Evolutionary conservation across 2,113 vertebrate species (phyloP), one percentile per base, ranked within the genome.

Genomic region (Probosciger aterrimus): DNA sequence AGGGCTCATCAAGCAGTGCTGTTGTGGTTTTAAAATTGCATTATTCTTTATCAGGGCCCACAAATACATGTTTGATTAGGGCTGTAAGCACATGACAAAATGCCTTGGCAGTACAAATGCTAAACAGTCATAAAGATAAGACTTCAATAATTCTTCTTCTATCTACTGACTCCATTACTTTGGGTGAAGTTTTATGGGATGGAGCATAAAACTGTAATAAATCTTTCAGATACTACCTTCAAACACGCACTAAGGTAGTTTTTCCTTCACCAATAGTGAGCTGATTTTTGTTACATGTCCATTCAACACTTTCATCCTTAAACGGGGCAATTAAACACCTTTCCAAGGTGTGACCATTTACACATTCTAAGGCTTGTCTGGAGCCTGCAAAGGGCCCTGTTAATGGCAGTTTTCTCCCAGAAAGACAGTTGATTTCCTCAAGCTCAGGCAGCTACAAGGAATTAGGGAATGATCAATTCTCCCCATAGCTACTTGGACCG

Each of bases 1-100:
- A 64, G 6, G 41, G 43, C 18, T 92, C 82, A 79, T 57, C 47
- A 71, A 86, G 47, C 59, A 68, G 25, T 35, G n/a, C 65, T 62
- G 49, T 10, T 87, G 52, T 18, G n/a, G 16, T 46, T 92, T 93
- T 55, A 76, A n/a, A 90, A 94, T 4, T 18, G 17, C 82, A 64
- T 81, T 88, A 88, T 57, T 86, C 69, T 90, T 93, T 84, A 84
- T 92, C 80, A 82, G 41, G 44, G 73, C 53, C 67, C n/a, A 82
- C 31, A 92, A 94, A 84, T 28, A 82, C 37, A 67, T 1, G 6
- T 73, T 84, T 84, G 80, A 90, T 79, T 82, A 84, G 69, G 62
- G 46, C 59, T 82, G 49, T 68, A 94, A 88, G 69, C 79, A 81
- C 15, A 73, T n/a, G 69, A 92, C 47, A 93, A 92, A 93, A 80